Conservation (phyloP, 1,140 invertebrate genomes). For the Pogonus chalceus region DNA sequence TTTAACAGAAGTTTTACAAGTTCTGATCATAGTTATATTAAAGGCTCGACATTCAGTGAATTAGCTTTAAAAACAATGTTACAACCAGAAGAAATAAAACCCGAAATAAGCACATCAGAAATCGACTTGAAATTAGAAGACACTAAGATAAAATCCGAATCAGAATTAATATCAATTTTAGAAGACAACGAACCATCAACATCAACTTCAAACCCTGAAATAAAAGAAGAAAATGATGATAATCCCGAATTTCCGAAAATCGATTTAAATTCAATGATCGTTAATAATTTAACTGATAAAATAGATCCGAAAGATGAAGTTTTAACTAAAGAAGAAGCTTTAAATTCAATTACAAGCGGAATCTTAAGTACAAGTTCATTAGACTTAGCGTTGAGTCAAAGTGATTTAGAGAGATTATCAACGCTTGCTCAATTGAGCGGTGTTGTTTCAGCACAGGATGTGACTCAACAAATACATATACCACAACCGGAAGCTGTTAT, state of each 20-base stretch:
- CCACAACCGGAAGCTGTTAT: slow-evolving; percentile 74
- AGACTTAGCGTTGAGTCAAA: background rate
- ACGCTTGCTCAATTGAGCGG: background rate
- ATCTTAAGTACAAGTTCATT: background rate
- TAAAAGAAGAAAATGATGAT: background rate
- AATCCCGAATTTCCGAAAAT: too few relatives aligned
- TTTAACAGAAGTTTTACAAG: background rate
- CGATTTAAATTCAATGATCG: too few relatives aligned
- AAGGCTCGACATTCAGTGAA: background rate
- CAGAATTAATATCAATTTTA: background rate
- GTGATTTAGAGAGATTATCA: background rate
- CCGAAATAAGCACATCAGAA: too few relatives aligned
- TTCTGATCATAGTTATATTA: background rate
- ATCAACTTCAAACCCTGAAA: background rate
- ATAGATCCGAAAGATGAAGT: background rate
- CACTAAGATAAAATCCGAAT: background rate
- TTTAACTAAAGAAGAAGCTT: background rate
- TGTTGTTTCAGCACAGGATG: background rate
- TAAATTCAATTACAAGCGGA: background rate
- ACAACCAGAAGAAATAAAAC: background rate
- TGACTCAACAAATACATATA: too few relatives aligned
- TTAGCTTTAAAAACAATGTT: background rate
- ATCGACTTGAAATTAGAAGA: background rate
- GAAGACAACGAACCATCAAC: background rate
- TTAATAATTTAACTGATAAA: background rate